Evolutionary conservation across 2,888 invertebrate species (phyloP), one percentile per base, ranked within the genome.

Genomic region (Biston stratarius): DNA sequence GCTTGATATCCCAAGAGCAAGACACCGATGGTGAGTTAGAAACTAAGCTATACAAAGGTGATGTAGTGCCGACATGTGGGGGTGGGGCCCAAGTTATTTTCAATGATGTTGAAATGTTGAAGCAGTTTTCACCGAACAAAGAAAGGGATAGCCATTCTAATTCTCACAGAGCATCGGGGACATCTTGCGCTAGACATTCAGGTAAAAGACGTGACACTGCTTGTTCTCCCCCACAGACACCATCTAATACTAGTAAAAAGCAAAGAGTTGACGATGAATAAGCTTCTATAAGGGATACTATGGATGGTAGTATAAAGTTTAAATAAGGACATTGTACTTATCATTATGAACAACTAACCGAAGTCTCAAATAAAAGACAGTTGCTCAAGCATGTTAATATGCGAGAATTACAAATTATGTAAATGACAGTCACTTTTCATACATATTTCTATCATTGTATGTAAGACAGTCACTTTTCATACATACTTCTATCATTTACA

Each of bases 61-160:
- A 99, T 85, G 97, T 99, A 5, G 95, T 99, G 2, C 98, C 98
- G 0, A 99, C 99, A 0, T 96, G 97, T 65, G 97, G 98, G 1
- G 99, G 99, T 0, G 99, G 99, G 0, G 97, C 99, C 0, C 98
- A 99, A 82, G 97, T 99, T 0, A 96, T 99, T 36, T 99, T 99
- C 84, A 97, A 97, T 77, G 99, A 99, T 87, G 97, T 99, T 0
- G 99, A 99, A 86, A 96, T 96, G 83, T 86, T 99, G 9, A 96
- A 96, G 73, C 98, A 98, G 82, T 95, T 96, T 79, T 97, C 97
- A 0, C 98, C 98, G 0, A 96, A 94, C 0, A 74, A 85, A 6
- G 90, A 91, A 0, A 57, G 70, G 15, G 66, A 70, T 0, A 72
- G 64, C 34, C 79, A 85, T 2, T 84, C 86, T 0, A 77, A 83